phyloP scores from a whole-genome alignment of 1,140 invertebrate genomes.

The Geopemphigus sp. region DNA sequence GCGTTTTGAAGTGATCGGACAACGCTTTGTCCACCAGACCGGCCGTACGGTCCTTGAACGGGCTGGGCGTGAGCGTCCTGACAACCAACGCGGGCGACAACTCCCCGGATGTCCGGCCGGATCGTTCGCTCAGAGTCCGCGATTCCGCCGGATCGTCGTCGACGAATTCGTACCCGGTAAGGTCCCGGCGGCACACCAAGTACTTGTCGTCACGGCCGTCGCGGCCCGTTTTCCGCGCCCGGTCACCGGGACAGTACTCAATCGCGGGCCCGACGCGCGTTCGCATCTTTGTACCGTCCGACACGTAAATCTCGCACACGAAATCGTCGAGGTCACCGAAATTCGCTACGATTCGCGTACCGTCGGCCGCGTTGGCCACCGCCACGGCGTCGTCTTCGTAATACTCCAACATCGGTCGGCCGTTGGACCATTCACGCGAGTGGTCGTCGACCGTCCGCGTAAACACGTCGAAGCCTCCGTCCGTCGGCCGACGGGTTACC shows the following conservation, averaged over 20 bases:
- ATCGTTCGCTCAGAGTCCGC: background rate
- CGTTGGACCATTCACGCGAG: background rate
- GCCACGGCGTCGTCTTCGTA: background rate
- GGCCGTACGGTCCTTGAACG: background rate
- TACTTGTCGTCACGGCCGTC: background rate
- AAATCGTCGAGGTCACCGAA: background rate
- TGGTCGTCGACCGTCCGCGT: background rate
- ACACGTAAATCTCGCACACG: background rate
- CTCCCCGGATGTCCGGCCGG: too few species aligned
- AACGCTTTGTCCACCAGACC: background rate
- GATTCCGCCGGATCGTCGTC: background rate
- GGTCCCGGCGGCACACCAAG: background rate
- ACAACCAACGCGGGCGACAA: background rate
- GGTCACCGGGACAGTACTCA: background rate
- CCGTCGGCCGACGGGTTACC: background rate
- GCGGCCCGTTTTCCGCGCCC: background rate
- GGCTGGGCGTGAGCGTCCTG: background rate
- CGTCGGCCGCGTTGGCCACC: background rate
- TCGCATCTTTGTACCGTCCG: background rate
- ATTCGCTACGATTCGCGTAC: background rate
- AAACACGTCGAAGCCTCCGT: background rate
- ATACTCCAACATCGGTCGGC: background rate
- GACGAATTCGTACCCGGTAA: conserved; percentile 12
- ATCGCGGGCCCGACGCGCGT: background rate
- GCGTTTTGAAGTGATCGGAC: background rate